Evolutionary conservation across 1,140 invertebrate genomes (phyloP).

Genomic region (Cherax quadricarinatus): DNA sequence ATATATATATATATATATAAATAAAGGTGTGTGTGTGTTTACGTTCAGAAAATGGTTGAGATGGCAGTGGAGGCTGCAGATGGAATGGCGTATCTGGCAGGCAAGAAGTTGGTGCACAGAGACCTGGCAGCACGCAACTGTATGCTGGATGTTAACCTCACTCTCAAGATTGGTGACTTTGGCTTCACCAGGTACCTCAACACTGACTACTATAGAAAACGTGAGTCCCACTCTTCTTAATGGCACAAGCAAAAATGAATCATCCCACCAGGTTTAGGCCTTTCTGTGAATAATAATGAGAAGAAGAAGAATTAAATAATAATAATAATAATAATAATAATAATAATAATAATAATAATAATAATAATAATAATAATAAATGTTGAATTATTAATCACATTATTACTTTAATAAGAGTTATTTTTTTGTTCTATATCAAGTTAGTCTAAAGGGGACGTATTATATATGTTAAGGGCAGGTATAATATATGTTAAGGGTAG

Average conservation of each 20-base stretch:
- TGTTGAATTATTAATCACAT: no score
- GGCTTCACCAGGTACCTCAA: conserved; percentile 78
- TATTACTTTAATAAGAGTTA: no score
- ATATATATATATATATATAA: no score
- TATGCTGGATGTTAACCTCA: conserved; percentile 75
- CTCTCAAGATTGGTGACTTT: conserved; percentile 80
- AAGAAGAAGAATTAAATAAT: background rate
- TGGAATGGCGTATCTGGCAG: conserved; percentile 79
- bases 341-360: no score
- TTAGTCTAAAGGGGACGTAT: no score
- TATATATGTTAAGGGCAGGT: no score
- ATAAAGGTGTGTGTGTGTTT: no score
- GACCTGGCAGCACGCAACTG: conserved; percentile 79
- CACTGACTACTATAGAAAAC: conserved; percentile 78
- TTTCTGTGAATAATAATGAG: background rate
- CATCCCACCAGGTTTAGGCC: background rate
- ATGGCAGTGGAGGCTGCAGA: conserved; percentile 72
- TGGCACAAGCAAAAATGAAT: background rate
- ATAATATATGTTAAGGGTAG: no score
- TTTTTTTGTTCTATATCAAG: no score
- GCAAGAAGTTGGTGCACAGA: conserved; percentile 78
- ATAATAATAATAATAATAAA: no score
- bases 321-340: no score
- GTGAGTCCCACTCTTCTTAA: conserved; percentile 6
- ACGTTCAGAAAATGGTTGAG: conserved; percentile 50